Evolutionary conservation across 2,888 invertebrate genomes (phyloP), one percentile per base, ranked within the genome.

Genomic region (Cheilosia soror): DNA sequence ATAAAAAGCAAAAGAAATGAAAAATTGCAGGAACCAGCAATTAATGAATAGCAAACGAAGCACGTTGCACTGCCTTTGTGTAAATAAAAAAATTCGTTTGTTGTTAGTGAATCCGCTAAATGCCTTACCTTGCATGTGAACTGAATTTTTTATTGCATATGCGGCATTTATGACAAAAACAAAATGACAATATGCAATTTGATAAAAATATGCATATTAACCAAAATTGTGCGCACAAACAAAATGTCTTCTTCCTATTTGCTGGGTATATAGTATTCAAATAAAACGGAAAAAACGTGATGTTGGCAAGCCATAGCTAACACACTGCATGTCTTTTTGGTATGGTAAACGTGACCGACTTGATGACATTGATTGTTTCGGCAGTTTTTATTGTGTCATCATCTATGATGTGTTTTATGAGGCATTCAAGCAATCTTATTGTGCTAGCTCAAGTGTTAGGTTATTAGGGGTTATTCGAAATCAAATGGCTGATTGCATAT

Each of bases 1-100:
- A 49, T 15, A 69, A 80, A 33, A 60, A 49, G 42, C 13, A 42
- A 57, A 71, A 65, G 15, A 75, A 58, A 81, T 60, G 42, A 80
- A 44, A 71, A 73, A 84, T 66, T 85, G 75, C 76, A 81, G 77
- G 85, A 85, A 85, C 85, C 71, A 81, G 62, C 85, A 81, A 81
- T 85, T 77, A 77, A 7, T 77, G 72, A 77, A 85, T 72, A 77
- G 81, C 81, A 85, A 85, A 81, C 76, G 76, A 73, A 42, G 31
- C 83, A 76, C 53, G 60, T 49, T 62, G 57, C 75, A 76, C 72
- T 81, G 81, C 81, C 75, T 71, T 71, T 15, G 44, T 15, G 20
- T 20, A 20, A 49, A 58, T 15, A 51, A 15, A 49, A 49, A 44
- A 44, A 66, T 62, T 27, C 31, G 44, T 53, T 60, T 71, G 42